Base-by-base conservation (phyloP, 1,140 invertebrate genomes). In the Harlomillsia oculata region DNA sequence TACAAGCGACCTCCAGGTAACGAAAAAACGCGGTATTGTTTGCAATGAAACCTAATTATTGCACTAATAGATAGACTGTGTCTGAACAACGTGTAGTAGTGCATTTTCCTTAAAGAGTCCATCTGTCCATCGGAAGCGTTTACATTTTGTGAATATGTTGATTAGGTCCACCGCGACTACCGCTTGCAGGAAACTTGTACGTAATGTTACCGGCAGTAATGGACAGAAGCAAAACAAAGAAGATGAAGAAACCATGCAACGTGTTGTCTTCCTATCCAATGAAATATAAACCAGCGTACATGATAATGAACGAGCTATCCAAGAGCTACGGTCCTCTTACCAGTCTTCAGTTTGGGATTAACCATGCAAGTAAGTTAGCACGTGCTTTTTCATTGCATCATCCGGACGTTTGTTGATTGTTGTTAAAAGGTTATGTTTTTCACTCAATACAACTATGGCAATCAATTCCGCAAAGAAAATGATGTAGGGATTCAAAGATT, bases 301-400 rank as follows among this genome's bases (percentile, higher is more conserved):
- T 59, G 5, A 59, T 63, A 26, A 40, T 58, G 20, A 29, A 63
- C 32, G 28, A 48, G 5, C 23, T 59, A 11, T 52, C 56, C 11
- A 25, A 56, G 16, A 32, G 23, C n/a, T 63, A 36, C 32, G 61
- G 61, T 16, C 56, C 56, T 5, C 26, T 63, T 5, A 59, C 46
- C 14, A 59, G 45, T 28, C 29, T 63, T n/a, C 45, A 63, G 23
- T 63, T 63, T 54, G 61, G 61, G 32, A 39, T 63, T 9, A 63
- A 63, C 39, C 49, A 59, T 43, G 45, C 56, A 36, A 49, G 61
- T 63, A 53, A 59, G 52, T 44, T 20, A 2, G 2, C 2, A 0
- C n/a, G n/a, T n/a, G n/a, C n/a, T n/a, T n/a, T n/a, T n/a, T n/a
- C n/a, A n/a, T n/a, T n/a, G n/a, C n/a, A n/a, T n/a, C n/a, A n/a